phyloP scores from a whole-genome alignment of 1,140 invertebrate genomes.

The Drosophila tristis region DNA sequence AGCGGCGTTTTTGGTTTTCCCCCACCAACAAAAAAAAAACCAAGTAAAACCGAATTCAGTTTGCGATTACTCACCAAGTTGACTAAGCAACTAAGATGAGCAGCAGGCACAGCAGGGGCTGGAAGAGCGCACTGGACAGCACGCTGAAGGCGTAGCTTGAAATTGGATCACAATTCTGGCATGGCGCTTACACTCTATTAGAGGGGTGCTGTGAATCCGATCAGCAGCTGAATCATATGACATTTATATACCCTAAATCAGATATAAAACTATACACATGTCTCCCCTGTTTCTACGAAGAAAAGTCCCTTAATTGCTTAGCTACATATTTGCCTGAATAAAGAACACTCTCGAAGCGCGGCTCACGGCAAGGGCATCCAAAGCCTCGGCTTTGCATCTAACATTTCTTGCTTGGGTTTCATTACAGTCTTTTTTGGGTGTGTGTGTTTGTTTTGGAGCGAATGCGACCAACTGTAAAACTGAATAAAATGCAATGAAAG shows the following conservation, averaged over 20 bases:
- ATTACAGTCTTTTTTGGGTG: conserved; percentile 15
- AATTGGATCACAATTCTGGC: conserved; percentile 45
- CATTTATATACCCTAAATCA: too few relatives aligned
- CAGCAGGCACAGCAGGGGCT: conserved; percentile 5
- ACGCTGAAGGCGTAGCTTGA: conserved; percentile 22
- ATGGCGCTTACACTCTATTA: too few relatives aligned
- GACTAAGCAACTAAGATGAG: conserved; percentile 59
- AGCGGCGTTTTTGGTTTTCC: conserved; percentile 29
- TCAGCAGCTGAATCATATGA: too few relatives aligned
- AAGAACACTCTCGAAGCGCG: too few relatives aligned
- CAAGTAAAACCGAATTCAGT: conserved; percentile 44
- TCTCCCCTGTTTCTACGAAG: too few relatives aligned
- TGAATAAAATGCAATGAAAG: conserved; percentile 61
- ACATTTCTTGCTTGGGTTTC: too few relatives aligned
- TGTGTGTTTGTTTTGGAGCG: conserved; percentile 23
- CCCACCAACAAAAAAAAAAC: neutral
- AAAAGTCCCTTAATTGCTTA: too few relatives aligned
- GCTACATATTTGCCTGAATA: too few relatives aligned
- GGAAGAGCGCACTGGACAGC: conserved; percentile 12
- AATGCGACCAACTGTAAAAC: conserved; percentile 66
- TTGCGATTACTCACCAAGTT: conserved; percentile 72
- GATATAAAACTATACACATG: too few relatives aligned
- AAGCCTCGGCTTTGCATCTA: too few relatives aligned
- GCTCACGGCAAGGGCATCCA: too few relatives aligned
- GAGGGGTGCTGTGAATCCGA: too few relatives aligned